Base-by-base conservation (phyloP, 2,888 invertebrate genomes). In the Campoletis raptor region DNA sequence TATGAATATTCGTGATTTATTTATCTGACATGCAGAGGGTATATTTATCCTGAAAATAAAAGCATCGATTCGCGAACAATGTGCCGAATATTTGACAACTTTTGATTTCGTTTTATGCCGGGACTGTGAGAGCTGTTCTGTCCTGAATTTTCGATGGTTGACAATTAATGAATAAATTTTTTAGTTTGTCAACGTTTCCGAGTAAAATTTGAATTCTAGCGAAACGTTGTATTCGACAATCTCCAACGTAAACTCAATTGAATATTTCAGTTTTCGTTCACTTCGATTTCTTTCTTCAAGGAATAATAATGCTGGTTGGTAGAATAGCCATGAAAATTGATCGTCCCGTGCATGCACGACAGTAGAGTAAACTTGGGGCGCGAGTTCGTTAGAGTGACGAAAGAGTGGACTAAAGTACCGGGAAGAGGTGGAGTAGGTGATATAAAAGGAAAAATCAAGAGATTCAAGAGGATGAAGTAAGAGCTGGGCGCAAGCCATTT, bases 401-500 rank as follows among this genome's bases (percentile, higher is more conserved):
- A 81, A 81, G 61, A 69, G 76, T 30, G 54, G 64, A 54, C n/a
- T 36, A 57, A 24, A 74, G 42, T 57, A 76, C 74, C 36, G n/a
- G 18, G 21, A 70, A 83, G 48, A 54, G 73, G 37, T 48, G 36
- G 79, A 83, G 30, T 15, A 24, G 70, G 21, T 52, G 72, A 72
- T 74, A 57, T 78, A 84, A 69, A 54, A 72, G 57, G 40, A 30
- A 77, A 77, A 85, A 85, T 54, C 57, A 78, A 61, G 66, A 61
- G 72, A 77, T 45, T 61, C 66, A 70, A 57, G 78, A 85, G 73
- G 73, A 80, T 80, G 86, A 61, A 45, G 61, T 54, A 85, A 87
- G 83, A 86, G 85, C 80, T 83, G 77, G 67, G 78, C 64, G 79
- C 79, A 30, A 69, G 67, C 69, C 73, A 83, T 83, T 85, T 87